A percentile compares a stretch with the other conserved stretches of the same genome.
These are phyloP conservation scores for Ailurus styani DNA, from an alignment of 2,113 vertebrate species.

Conservation along the genomic window DNA sequence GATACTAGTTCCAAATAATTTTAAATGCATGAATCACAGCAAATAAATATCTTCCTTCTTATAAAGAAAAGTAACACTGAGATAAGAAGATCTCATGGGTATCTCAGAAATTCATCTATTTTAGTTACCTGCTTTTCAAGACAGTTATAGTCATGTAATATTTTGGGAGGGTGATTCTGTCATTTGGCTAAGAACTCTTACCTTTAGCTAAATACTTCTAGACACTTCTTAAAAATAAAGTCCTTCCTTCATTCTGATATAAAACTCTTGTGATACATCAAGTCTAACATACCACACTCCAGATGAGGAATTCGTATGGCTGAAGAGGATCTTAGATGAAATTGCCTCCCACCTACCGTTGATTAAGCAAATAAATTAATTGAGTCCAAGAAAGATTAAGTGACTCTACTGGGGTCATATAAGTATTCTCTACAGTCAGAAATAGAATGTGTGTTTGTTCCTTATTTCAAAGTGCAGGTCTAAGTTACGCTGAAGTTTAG, in stretches of 20 bases:
- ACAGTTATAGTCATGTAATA: not conserved
- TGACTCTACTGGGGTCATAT: not conserved
- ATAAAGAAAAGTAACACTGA: not conserved
- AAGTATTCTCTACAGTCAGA: not conserved
- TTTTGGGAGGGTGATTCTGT: not conserved
- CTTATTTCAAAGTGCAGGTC: not conserved
- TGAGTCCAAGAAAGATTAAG: not conserved
- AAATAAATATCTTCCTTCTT: not conserved
- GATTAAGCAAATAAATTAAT: not conserved
- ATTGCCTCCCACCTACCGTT: not conserved
- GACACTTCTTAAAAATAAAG: not conserved
- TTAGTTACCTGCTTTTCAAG: not conserved
- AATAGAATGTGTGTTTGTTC: not conserved
- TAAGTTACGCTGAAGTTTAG: not conserved
- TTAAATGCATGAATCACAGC: not conserved
- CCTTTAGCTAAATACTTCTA: not conserved
- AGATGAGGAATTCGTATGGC: not conserved
- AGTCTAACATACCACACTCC: not conserved
- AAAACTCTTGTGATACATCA: not conserved
- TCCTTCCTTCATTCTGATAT: not conserved
- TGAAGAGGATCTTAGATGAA: not conserved
- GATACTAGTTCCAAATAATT: not conserved
- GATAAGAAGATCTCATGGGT: not conserved
- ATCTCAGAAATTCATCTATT: not conserved
- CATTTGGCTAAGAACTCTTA: not conserved